Base-by-base conservation (phyloP, 2,113 vertebrate species). In the Mormoops blainvillei region DNA sequence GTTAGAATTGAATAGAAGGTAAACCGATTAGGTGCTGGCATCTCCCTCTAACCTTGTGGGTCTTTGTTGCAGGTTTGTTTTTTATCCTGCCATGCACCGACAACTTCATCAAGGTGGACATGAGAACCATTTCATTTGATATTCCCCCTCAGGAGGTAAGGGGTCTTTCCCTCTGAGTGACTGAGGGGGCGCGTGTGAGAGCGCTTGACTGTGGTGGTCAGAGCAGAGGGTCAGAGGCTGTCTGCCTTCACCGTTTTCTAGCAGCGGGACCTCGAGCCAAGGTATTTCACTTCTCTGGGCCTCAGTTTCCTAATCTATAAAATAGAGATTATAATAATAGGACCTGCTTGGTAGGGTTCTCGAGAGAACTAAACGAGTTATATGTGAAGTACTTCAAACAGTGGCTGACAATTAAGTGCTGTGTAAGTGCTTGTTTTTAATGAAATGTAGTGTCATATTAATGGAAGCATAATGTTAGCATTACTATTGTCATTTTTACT, bases 81-180 rank as follows among this genome's bases (percentile, higher is more conserved):
- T 99, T 99, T 19, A 95, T 99, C 97, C 97, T 99, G 97, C 99
- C 99, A 0, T 99, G 99, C 98, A 99, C 99, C 0, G 99, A 99
- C 99, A 99, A 97, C 98, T 99, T 99, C 93, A 99, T 99, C 97
- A 99, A 99, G 67, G 99, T 99, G 98, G 99, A 99, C 98, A 99
- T 99, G 99, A 99, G 99, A 91, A 99, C 99, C 54, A 98, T 99
- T 96, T 99, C 99, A 31, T 99, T 99, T 12, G 99, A 99, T 94
- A 99, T 99, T 90, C 99, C 99, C 16, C 99, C 99, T 6, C 99
- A 99, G 95, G 99, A 99, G 99, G 99, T 99, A 98, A 95, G 97
- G 91, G 52, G 26, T 19, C 71, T 65, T 89, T 83, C 19, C 26
- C 38, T 61, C 0, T 50, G 38, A 58, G 0, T 43, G 50, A 68